Conservation (phyloP, 1,140 invertebrate species). For the Zaprionus inermis region DNA sequence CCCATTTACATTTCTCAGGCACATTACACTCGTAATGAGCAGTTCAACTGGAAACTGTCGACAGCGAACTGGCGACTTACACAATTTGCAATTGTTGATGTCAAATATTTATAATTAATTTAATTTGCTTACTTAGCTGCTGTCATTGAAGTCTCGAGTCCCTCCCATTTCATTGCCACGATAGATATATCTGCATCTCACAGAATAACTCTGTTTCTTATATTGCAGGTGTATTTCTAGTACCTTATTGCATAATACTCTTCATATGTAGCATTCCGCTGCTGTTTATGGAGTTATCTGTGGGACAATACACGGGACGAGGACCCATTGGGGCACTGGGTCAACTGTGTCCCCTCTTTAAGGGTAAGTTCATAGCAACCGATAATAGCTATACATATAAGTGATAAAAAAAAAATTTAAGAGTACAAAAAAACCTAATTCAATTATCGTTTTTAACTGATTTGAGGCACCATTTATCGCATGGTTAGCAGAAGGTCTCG, state of each 20-base stretch:
- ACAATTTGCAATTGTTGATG: slow-evolving; percentile 67
- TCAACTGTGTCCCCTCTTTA: slow-evolving; percentile 93
- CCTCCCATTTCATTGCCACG: slow-evolving; percentile 2
- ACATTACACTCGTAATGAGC: slow-evolving; percentile 57
- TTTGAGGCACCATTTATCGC: not conserved
- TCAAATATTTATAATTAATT: slow-evolving; percentile 82
- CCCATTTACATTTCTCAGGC: slow-evolving; percentile 59
- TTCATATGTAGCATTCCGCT: slow-evolving; percentile 91
- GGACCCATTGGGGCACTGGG: slow-evolving; percentile 93
- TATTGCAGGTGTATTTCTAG: slow-evolving; percentile 90
- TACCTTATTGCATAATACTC: slow-evolving; percentile 93
- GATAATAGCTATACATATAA: not conserved
- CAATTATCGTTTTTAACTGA: not conserved
- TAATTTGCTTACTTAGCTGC: slow-evolving; percentile 71
- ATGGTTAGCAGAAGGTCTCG: not conserved
- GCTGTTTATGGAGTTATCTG: slow-evolving; percentile 93
- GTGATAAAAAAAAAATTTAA: slow-evolving; percentile 1
- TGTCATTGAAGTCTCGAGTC: slow-evolving; percentile 20
- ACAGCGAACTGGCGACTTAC: slow-evolving; percentile 29
- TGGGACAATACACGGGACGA: slow-evolving; percentile 92
- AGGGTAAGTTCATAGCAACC: slow-evolving; percentile 87
- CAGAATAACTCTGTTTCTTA: slow-evolving; percentile 39
- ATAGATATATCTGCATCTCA: slow-evolving; percentile 13
- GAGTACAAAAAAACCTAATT: slow-evolving; percentile 2
- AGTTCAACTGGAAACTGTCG: slow-evolving; percentile 33